phyloP scores from a whole-genome alignment of 37 sponge, comb jelly and placozoan genomes.

The Aphrocallistes beatrix region DNA sequence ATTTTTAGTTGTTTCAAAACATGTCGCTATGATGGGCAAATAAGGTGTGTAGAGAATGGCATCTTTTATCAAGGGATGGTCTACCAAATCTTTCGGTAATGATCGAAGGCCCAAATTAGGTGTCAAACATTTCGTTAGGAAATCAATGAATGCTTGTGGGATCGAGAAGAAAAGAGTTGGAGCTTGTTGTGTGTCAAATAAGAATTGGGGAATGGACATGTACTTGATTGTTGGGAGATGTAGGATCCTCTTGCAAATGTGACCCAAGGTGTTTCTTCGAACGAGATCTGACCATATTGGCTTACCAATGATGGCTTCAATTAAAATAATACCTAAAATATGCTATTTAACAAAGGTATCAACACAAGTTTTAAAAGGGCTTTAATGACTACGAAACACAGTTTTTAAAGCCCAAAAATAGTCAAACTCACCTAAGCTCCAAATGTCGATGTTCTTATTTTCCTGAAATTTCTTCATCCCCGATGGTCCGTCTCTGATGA shows the following conservation, averaged over 20 bases:
- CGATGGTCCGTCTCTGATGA: slow-evolving; percentile 24
- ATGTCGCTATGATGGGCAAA: neutral
- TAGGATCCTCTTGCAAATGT: neutral
- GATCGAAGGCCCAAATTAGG: neutral
- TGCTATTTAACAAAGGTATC: neutral
- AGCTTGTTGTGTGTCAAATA: slow-evolving; percentile 9
- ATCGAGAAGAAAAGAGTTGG: slow-evolving; percentile 15
- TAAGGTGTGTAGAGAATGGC: neutral
- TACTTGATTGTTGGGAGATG: neutral
- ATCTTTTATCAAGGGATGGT: neutral
- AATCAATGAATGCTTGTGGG: slow-evolving; percentile 16
- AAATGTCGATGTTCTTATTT: neutral
- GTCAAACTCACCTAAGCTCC: slow-evolving; percentile 15
- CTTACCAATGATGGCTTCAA: neutral
- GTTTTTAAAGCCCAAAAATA: neutral
- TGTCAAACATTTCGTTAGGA: slow-evolving; percentile 23
- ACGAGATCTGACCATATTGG: neutral
- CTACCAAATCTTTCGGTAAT: neutral
- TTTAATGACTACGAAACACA: neutral
- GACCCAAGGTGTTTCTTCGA: neutral
- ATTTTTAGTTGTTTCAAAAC: neutral
- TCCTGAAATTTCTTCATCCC: neutral
- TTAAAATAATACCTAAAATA: neutral
- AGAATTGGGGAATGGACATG: neutral
- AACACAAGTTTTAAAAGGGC: neutral